These are phyloP conservation scores for Diglossa brunneiventris DNA, from an alignment of 2,113 vertebrate species.

Conservation along the genomic window DNA sequence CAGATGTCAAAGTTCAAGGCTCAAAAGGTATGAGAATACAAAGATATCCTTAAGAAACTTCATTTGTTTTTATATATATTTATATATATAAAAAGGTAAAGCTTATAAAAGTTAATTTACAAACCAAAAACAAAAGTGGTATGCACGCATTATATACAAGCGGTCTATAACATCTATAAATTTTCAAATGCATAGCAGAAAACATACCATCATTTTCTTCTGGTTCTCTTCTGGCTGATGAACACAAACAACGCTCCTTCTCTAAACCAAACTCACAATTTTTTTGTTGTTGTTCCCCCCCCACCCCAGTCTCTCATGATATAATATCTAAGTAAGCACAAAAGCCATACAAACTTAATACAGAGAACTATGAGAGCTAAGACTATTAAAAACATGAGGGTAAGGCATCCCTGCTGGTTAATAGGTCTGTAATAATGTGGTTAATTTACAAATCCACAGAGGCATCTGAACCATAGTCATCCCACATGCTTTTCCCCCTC, in stretches of 20 bases:
- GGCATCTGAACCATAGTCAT: constrained; percentile 88
- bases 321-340: constrained; percentile 75
- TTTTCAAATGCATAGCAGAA: constrained; percentile 90
- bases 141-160: constrained; percentile 97
- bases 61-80: constrained; percentile 85
- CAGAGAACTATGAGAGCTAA: constrained; percentile 70
- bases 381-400: constrained; percentile 79
- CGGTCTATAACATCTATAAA: constrained; percentile 85
- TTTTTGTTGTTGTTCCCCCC: background rate
- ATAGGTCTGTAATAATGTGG: constrained; percentile 82
- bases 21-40: constrained; percentile 97
- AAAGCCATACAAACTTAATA: constrained; percentile 82
- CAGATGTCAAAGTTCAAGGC: constrained; percentile 96
- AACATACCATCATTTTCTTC: constrained; percentile 80
- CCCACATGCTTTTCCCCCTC: constrained; percentile 68
- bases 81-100: constrained; percentile 98
- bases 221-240: constrained; percentile 60
- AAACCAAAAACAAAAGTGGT: constrained; percentile 97
- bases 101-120: constrained; percentile 99
- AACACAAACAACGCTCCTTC: constrained; percentile 54
- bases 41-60: constrained; percentile 94
- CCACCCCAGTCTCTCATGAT: constrained; percentile 66
- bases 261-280: constrained; percentile 60
- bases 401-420: constrained; percentile 99
- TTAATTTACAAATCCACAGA: constrained; percentile 86